Evolutionary conservation across 2,113 vertebrate genomes (phyloP).

Genomic region (Lipophrys pholis): DNA sequence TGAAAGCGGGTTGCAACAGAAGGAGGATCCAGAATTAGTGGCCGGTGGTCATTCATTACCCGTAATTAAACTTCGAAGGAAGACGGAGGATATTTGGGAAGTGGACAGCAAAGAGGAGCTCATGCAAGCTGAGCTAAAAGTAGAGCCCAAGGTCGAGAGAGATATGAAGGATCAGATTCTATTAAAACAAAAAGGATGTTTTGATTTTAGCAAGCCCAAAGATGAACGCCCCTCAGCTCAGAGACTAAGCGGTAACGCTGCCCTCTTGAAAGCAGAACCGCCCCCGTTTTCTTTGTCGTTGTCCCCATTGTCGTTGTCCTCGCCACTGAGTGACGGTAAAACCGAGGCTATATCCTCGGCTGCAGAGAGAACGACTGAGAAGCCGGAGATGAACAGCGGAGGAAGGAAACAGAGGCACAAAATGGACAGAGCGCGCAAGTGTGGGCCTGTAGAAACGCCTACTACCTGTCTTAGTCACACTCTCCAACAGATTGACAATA

Average conservation of each 20-base stretch:
- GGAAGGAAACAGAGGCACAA: conserved; percentile 68
- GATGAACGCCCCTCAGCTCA: conserved; percentile 63
- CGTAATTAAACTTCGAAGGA: conserved; percentile 78
- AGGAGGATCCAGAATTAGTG: conserved; percentile 38
- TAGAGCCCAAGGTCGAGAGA: conserved; percentile 39
- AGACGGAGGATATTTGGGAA: conserved; percentile 80
- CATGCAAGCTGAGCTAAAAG: conserved; percentile 23
- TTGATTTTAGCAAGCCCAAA: conserved; percentile 61
- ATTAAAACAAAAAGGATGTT: conserved; percentile 50
- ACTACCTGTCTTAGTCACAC: conserved; percentile 79
- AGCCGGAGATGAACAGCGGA: conserved; percentile 51
- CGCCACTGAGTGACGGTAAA: conserved; percentile 69
- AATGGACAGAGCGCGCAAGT: conserved; percentile 63
- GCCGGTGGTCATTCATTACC: conserved; percentile 65
- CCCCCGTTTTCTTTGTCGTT: conserved; percentile 77
- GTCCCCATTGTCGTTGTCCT: conserved; percentile 80
- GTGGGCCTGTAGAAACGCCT: conserved; percentile 55
- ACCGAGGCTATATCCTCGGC: conserved; percentile 22
- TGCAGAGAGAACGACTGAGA: conserved; percentile 41
- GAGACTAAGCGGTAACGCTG: conserved; percentile 34
- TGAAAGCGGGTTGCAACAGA: conserved; percentile 49
- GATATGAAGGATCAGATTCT: conserved; percentile 34
- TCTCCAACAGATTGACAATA: conserved; percentile 83
- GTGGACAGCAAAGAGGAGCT: conserved; percentile 72
- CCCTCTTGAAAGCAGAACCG: conserved; percentile 57